Evolutionary conservation across 2,888 invertebrate genomes (phyloP), one percentile per base, ranked within the genome.

Genomic region (Coremacera marginata): DNA sequence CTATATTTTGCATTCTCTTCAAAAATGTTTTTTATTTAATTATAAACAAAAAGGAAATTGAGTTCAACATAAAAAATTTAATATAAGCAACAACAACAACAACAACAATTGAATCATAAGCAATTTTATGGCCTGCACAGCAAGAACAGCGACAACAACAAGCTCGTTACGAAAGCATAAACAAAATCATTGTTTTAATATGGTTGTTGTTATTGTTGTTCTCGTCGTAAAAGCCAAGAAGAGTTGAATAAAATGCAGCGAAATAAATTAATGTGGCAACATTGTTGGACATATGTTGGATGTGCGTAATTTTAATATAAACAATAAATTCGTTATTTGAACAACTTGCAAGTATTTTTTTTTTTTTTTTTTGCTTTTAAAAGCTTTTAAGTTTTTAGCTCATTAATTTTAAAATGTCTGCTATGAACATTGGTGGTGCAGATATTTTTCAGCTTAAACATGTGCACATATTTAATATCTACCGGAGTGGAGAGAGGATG

Each of bases 111-210:
- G n/a, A 60, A 22, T 7, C 22, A 44, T 44, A 44, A 44, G 44
- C 44, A 44, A 11, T 44, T 19, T 67, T n/a, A 67, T 1, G 8
- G 11, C 57, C 25, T 19, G 37, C 11, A 11, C 11, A 22, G 8
- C 19, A 65, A 34, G 37, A 34, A 27, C 25, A 63, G 2, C 63
- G 8, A 63, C 27, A 27, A 63, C 27, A 67, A 67, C 22, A 60
- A 60, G 3, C 16, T 27, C 22, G 3, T 27, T 16, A 67, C 22
- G 27, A 67, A 44, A 67, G 44, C 22, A 44, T 67, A 67, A 67
- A 67, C 44, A 67, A 67, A 67, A 19, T 44, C 67, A 67, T 67
- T 67, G 67, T 67, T 67, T 34, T 34, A 3, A 19, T 31, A 19
- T 37, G n/a, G n/a, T 22, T 67, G 34, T 5, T 67, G 65, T 65